Evolutionary conservation across 2,888 invertebrate species (phyloP).

Genomic region (Limnephilus auricula): DNA sequence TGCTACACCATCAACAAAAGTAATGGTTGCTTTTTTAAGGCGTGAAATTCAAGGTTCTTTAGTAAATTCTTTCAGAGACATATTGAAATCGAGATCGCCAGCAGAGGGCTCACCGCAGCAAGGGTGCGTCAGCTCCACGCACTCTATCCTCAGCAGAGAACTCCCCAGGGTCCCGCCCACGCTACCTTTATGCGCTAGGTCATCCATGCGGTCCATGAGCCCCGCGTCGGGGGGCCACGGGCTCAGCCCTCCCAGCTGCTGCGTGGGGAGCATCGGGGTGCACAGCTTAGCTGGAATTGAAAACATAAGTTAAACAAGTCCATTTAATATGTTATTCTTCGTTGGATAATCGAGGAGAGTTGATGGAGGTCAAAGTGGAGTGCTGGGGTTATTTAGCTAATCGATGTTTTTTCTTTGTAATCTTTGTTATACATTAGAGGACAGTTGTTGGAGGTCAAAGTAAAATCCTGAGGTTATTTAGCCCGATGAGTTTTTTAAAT

Average conservation of each 20-base stretch:
- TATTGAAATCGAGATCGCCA: not conserved
- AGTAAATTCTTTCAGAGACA: constrained; percentile 5
- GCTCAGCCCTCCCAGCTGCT: constrained; percentile 88
- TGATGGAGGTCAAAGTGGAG: too few species aligned
- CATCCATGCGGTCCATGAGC: constrained; percentile 89
- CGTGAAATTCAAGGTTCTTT: not conserved
- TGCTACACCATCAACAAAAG: too few species aligned
- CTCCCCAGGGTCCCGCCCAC: constrained; percentile 62
- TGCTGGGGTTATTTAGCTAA: too few species aligned
- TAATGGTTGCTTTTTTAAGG: too few species aligned
- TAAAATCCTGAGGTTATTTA: too few species aligned
- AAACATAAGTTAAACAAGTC: not conserved
- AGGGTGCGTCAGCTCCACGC: constrained; percentile 33
- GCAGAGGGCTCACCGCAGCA: constrained; percentile 47
- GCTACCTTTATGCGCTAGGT: constrained; percentile 92
- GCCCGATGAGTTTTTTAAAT: too few species aligned
- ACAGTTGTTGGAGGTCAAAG: too few species aligned
- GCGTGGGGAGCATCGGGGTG: constrained; percentile 84
- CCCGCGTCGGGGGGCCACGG: constrained; percentile 89
- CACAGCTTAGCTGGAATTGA: constrained; percentile 64
- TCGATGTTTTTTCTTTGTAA: too few species aligned
- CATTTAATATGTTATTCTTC: too few species aligned
- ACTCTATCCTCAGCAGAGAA: constrained; percentile 12
- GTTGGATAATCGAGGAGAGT: too few species aligned
- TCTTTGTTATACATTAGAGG: too few species aligned